phyloP scores from a whole-genome alignment of 2,888 invertebrate genomes.

The Eutolmus rufibarbis region DNA sequence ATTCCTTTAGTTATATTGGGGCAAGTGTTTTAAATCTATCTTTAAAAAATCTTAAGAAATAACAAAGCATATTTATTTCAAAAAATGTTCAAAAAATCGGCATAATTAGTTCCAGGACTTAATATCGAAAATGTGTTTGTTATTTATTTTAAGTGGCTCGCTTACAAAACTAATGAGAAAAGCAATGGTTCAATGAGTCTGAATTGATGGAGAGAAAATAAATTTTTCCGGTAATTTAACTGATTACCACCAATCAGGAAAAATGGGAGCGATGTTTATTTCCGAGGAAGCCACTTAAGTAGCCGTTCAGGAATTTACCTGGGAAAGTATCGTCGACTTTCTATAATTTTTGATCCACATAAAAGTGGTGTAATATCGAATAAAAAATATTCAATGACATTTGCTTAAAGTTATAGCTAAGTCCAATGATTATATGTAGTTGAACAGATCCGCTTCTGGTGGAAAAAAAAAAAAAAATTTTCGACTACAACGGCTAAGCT shows the following conservation, averaged over 20 bases:
- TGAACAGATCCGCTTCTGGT: too few relatives aligned
- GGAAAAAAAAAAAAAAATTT: neutral
- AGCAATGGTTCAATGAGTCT: neutral
- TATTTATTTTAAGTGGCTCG: neutral
- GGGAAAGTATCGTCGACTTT: neutral
- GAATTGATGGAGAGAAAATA: neutral
- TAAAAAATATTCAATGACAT: neutral
- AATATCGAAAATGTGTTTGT: neutral
- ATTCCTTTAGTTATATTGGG: too few relatives aligned
- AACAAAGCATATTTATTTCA: too few relatives aligned
- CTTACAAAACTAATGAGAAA: neutral
- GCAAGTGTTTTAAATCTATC: too few relatives aligned
- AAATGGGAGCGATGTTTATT: neutral
- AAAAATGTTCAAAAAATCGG: neutral
- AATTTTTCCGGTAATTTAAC: neutral
- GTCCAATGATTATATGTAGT: neutral
- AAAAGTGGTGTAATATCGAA: neutral
- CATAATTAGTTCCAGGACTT: neutral
- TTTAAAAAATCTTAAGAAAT: too few relatives aligned
- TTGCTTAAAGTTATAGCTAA: neutral
- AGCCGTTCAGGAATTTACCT: neutral
- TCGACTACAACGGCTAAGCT: neutral
- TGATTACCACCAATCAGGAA: neutral
- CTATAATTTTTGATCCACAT: neutral
- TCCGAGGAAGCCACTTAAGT: neutral